A percentile compares a stretch with the other conserved stretches of the same genome.
Evolutionary conservation across 2,797 vertebrate genomes (phyloP).

Genomic region (Xenentodon cancila): DNA sequence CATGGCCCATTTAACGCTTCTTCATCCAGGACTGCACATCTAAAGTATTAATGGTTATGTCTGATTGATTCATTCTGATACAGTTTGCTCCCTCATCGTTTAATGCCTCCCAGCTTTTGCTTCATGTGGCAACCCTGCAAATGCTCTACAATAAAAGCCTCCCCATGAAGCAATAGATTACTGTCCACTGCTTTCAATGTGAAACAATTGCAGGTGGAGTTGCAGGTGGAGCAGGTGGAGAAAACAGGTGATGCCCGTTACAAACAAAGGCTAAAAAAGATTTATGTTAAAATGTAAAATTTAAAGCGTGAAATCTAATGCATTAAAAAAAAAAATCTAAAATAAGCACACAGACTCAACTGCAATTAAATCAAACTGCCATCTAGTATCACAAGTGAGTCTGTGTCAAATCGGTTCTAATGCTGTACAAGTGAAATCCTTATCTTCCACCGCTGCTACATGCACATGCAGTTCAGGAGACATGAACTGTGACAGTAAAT

Average conservation of each 20-base stretch:
- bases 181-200: neutral
- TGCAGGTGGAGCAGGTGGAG: neutral
- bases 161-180: neutral
- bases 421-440: slow-evolving; percentile 7
- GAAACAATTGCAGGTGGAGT: neutral
- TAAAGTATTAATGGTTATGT: neutral
- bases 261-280: too few species aligned
- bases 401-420: slow-evolving; percentile 5
- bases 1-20: neutral
- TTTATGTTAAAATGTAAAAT: neutral
- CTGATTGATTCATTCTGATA: neutral
- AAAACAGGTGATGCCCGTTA: too few species aligned
- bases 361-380: neutral
- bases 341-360: neutral
- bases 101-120: neutral
- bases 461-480: slow-evolving; percentile 48
- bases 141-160: neutral
- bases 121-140: neutral
- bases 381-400: slow-evolving; percentile 1
- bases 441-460: slow-evolving; percentile 20
- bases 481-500: slow-evolving; percentile 55
- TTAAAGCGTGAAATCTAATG: too few species aligned
- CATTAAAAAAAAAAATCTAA: neutral
- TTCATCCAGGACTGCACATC: neutral
- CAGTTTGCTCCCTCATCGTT: neutral